Conservation (phyloP, 2,113 vertebrate genomes). For the Dasyprocta punctata region DNA sequence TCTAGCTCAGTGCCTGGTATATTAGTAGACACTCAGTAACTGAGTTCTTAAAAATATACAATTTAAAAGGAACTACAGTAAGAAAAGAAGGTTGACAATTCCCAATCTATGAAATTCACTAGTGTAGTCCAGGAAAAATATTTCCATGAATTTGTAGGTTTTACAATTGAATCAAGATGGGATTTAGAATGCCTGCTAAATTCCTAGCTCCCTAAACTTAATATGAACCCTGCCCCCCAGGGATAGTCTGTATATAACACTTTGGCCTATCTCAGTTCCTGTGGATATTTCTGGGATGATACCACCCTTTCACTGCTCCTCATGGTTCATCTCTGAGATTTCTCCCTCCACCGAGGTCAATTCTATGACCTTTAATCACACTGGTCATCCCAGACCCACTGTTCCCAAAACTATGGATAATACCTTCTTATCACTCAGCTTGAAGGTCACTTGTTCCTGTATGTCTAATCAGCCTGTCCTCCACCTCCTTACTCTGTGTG, state of each 20-base stretch:
- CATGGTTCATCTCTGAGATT: background rate
- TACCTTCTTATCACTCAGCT: background rate
- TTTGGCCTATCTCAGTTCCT: background rate
- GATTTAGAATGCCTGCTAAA: background rate
- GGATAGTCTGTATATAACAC: background rate
- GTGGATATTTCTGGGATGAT: background rate
- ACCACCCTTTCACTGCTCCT: background rate
- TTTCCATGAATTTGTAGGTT: background rate
- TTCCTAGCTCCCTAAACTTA: background rate
- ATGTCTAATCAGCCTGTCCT: background rate
- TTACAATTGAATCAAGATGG: background rate
- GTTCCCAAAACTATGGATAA: background rate
- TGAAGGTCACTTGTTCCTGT: background rate
- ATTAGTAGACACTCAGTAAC: background rate
- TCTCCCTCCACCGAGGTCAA: background rate
- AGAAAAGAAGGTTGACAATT: background rate
- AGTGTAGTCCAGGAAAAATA: background rate
- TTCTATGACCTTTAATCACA: background rate
- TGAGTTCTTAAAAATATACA: background rate
- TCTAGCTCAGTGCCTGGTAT: background rate
- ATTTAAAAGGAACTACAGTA: background rate
- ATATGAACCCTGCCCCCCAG: background rate
- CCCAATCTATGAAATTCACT: background rate
- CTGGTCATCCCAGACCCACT: background rate
- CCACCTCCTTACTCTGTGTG: background rate